These are phyloP conservation scores for Rhyacichthys aspro DNA, from an alignment of 2,797 vertebrate genomes.

Conservation along the genomic window DNA sequence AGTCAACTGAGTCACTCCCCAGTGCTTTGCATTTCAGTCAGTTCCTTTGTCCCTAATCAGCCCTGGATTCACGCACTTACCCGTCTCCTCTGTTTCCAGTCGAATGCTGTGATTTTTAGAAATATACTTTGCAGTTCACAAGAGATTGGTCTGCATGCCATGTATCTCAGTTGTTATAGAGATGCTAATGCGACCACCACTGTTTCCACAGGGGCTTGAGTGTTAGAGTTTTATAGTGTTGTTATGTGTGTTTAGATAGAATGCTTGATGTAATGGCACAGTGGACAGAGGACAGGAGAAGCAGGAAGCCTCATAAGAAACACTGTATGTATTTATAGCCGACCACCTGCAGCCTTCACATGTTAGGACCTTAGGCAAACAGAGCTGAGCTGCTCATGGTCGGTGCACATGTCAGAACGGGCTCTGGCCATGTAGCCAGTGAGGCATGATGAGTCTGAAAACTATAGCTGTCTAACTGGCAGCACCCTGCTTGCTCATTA, in stretches of 20 bases:
- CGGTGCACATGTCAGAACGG: slow-evolving; percentile 17
- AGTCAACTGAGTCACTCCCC: slow-evolving; percentile 56
- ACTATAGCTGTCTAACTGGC: slow-evolving; percentile 30
- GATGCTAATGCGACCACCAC: background rate
- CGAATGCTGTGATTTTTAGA: background rate
- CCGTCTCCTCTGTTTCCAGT: background rate
- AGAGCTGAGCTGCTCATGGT: slow-evolving; percentile 37
- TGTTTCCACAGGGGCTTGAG: too few species aligned
- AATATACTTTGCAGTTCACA: background rate
- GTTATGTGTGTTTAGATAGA: too few species aligned
- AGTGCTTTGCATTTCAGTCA: slow-evolving; percentile 44
- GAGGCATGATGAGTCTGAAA: slow-evolving; percentile 39
- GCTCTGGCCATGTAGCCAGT: slow-evolving; percentile 21
- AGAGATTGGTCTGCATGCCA: too few species aligned
- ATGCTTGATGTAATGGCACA: slow-evolving; percentile 13
- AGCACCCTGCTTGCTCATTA: slow-evolving; percentile 23
- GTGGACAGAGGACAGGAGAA: slow-evolving; percentile 25
- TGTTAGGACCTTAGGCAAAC: slow-evolving; percentile 62
- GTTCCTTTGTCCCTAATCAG: slow-evolving; percentile 54
- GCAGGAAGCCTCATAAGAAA: slow-evolving; percentile 29
- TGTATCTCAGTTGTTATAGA: background rate
- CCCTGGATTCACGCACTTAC: slow-evolving; percentile 30
- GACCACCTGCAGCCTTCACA: slow-evolving; percentile 65
- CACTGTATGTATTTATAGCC: slow-evolving; percentile 67
- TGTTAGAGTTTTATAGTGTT: too few species aligned